Conservation (phyloP, 1,140 invertebrate species). For the Bursaphelenchus mucronatus region DNA sequence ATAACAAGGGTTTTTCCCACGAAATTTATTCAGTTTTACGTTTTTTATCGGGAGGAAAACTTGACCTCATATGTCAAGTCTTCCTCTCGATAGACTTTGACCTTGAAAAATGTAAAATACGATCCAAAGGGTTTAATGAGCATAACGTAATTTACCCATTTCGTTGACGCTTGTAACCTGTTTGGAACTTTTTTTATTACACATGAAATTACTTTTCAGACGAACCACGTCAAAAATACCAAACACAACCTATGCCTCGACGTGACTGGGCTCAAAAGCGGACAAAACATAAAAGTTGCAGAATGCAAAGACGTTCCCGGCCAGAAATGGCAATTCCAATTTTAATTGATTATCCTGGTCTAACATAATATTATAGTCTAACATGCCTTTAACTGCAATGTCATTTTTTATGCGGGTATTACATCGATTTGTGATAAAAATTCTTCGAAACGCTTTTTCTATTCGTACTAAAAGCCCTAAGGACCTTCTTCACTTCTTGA, state of each 20-base stretch:
- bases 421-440: no score
- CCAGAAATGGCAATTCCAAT: slow-evolving; percentile 46
- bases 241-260: slow-evolving; percentile 47
- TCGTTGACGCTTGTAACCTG: neutral
- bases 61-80: slow-evolving; percentile 7
- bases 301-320: slow-evolving; percentile 41
- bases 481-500: no score
- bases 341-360: no score
- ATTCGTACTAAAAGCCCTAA: no score
- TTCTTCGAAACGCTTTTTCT: no score
- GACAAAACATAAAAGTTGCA: slow-evolving; percentile 32
- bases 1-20: no score
- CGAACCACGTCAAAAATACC: slow-evolving; percentile 34
- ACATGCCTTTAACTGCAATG: no score
- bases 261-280: slow-evolving; percentile 28
- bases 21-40: neutral
- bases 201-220: slow-evolving; percentile 27
- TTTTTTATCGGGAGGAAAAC: neutral
- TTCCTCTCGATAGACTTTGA: neutral
- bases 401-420: no score
- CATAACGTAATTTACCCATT: slow-evolving; percentile 15
- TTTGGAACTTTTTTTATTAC: neutral
- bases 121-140: slow-evolving; percentile 6
- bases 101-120: slow-evolving; percentile 11
- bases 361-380: no score